Conservation (phyloP, 2,797 vertebrate species). For the Sebastes kiyomatsui region DNA sequence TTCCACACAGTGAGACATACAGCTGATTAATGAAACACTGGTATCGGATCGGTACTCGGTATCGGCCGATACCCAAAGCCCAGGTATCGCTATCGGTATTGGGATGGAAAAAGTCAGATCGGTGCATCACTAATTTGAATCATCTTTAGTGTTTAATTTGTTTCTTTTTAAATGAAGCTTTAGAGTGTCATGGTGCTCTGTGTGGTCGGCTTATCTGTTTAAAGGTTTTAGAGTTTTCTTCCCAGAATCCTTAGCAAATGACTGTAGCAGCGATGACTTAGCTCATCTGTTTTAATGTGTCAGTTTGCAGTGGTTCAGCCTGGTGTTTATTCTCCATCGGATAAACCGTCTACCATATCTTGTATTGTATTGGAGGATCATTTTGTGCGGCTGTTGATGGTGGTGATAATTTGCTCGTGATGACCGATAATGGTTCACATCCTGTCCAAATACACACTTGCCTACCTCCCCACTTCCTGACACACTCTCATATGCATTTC, state of each 20-base stretch:
- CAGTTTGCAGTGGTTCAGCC: not conserved
- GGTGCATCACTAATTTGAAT: no score
- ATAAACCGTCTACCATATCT: not conserved
- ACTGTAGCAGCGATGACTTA: not conserved
- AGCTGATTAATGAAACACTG: no score
- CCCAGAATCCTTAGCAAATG: not conserved
- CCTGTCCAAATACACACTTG: constrained; percentile 54
- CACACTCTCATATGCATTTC: constrained; percentile 59
- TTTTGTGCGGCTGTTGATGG: constrained; percentile 16
- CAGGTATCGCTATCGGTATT: no score
- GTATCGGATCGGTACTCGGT: no score
- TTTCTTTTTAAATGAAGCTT: not conserved
- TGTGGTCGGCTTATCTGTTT: not conserved
- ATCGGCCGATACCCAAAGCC: no score
- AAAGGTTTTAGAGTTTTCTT: not conserved
- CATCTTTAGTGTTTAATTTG: no score
- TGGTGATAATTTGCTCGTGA: constrained; percentile 45
- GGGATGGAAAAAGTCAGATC: no score
- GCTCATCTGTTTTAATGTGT: not conserved
- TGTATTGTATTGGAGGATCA: not conserved
- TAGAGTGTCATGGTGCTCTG: not conserved
- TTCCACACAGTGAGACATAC: no score
- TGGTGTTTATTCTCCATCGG: not conserved
- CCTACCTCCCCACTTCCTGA: constrained; percentile 62
- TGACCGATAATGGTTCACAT: constrained; percentile 57